A percentile compares a stretch with the other conserved stretches of the same genome.
Evolutionary conservation across 2,888 invertebrate genomes (phyloP).

Genomic region (Arenicola marina): DNA sequence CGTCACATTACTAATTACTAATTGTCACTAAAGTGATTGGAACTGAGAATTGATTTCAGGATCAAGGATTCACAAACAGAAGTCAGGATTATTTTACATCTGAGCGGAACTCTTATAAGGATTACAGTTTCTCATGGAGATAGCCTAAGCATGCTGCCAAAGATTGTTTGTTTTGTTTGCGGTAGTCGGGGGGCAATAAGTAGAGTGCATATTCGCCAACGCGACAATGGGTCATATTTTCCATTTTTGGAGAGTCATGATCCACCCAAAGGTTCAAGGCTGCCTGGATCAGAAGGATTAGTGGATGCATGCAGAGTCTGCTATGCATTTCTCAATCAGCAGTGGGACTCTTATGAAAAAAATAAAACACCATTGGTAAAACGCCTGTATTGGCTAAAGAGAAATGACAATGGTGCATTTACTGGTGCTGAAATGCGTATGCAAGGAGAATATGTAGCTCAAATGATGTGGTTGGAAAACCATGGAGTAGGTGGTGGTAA

Average conservation of each 20-base stretch:
- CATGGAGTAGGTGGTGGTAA: slow-evolving; percentile 26
- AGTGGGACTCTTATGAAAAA: slow-evolving; percentile 89
- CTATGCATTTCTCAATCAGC: slow-evolving; percentile 82
- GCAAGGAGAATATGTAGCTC: slow-evolving; percentile 90
- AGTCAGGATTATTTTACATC: too few relatives aligned
- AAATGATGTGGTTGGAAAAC: slow-evolving; percentile 69
- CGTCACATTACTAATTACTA: too few relatives aligned
- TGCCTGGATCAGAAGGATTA: slow-evolving; percentile 55
- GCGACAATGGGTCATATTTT: slow-evolving; percentile 73
- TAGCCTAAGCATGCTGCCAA: slow-evolving; percentile 1
- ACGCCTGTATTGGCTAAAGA: slow-evolving; percentile 88
- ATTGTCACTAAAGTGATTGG: too few relatives aligned
- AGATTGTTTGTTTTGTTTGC: slow-evolving; percentile 55
- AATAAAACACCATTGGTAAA: slow-evolving; percentile 84
- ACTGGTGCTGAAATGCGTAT: slow-evolving; percentile 73
- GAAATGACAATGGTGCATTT: slow-evolving; percentile 87
- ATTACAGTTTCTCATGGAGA: too few relatives aligned
- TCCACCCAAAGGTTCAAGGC: slow-evolving; percentile 73
- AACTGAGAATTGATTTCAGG: too few relatives aligned
- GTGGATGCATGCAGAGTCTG: slow-evolving; percentile 84
- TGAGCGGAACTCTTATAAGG: too few relatives aligned
- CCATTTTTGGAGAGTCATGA: slow-evolving; percentile 90
- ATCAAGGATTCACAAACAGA: too few relatives aligned
- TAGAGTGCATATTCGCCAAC: slow-evolving; percentile 64
- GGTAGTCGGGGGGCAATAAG: slow-evolving; percentile 52